A percentile compares a stretch with the other conserved stretches of the same genome.
Evolutionary conservation across 2,888 invertebrate species (phyloP).

Genomic region (Thecophora atra): DNA sequence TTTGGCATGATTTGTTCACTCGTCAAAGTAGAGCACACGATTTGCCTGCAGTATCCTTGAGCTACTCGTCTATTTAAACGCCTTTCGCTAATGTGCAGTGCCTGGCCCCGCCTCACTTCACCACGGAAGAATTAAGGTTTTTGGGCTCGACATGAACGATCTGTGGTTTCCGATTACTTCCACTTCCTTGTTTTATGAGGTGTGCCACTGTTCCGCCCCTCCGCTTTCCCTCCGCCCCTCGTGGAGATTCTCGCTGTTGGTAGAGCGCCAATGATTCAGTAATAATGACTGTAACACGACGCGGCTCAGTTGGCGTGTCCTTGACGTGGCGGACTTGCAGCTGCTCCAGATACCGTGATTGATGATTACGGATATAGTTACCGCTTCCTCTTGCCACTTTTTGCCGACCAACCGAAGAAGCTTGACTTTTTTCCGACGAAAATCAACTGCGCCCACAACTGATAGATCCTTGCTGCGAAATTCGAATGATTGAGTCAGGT

Average conservation of each 20-base stretch:
- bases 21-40: not conserved
- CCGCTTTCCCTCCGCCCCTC: not conserved
- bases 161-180: not conserved
- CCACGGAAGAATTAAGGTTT: not conserved
- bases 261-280: not conserved
- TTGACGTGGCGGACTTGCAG: constrained; percentile 13
- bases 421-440: not conserved
- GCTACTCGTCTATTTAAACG: not conserved
- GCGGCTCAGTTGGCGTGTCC: constrained; percentile 7
- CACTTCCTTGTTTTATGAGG: not conserved
- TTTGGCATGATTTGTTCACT: not conserved
- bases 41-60: not conserved
- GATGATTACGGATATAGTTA: constrained; percentile 15
- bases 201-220: not conserved
- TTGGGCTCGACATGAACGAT: constrained; percentile 6
- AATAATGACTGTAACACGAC: not conserved
- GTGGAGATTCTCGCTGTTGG: not conserved
- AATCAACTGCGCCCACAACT: not conserved
- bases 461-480: not conserved
- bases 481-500: not conserved
- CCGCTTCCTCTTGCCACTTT: not conserved
- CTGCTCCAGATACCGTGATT: constrained; percentile 21
- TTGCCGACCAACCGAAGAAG: not conserved
- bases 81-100: not conserved
- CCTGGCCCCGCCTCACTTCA: not conserved